Percentiles rank a stretch among this genome's conserved stretches.
Conservation (phyloP, 2,888 invertebrate genomes). For the Dasypolia templi region DNA sequence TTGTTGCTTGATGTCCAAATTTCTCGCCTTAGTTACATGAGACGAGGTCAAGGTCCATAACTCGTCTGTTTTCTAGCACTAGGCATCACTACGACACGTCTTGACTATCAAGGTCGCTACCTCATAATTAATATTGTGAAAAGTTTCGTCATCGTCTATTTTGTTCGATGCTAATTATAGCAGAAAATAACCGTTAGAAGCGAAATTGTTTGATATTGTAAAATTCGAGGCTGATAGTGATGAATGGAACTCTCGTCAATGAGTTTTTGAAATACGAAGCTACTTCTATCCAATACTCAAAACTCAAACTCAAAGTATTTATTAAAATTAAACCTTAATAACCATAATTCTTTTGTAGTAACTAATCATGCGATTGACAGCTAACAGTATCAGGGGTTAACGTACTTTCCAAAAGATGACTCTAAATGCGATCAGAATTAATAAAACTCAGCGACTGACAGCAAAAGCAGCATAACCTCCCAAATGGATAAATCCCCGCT, state of each 20-base stretch:
- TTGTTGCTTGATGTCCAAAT: constrained; percentile 19
- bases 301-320: background rate
- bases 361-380: background rate
- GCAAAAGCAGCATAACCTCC: background rate
- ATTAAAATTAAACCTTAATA: no score
- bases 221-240: background rate
- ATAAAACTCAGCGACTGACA: background rate
- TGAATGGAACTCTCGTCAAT: background rate
- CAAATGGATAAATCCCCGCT: constrained; percentile 12
- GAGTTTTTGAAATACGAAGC: background rate
- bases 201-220: background rate
- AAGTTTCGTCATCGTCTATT: constrained; percentile 31
- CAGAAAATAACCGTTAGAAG: background rate
- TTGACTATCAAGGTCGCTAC: constrained; percentile 41
- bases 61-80: constrained; percentile 11
- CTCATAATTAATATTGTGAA: constrained; percentile 24
- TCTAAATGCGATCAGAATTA: background rate
- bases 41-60: constrained; percentile 33
- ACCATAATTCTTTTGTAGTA: no score
- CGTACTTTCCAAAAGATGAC: background rate
- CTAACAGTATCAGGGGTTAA: background rate
- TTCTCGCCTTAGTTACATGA: constrained; percentile 25
- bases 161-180: constrained; percentile 33
- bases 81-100: constrained; percentile 17
- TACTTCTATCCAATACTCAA: background rate